Percentiles rank a stretch among this genome's conserved stretches.
phyloP scores from a whole-genome alignment of 2,888 invertebrate species.

The Galeruca laticollis region DNA sequence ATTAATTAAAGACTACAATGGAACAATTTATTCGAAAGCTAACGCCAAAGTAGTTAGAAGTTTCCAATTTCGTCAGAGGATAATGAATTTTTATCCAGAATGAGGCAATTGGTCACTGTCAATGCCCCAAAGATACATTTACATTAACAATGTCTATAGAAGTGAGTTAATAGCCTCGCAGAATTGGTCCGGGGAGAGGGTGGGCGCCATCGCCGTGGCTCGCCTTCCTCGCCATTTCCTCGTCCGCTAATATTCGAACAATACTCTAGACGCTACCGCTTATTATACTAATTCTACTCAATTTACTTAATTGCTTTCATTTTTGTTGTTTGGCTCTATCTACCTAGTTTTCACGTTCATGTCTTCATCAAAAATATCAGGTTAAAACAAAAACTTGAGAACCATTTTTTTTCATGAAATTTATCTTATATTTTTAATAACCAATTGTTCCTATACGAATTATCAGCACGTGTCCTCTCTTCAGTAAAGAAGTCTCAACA shows the following conservation, averaged over 20 bases:
- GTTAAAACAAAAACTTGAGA: too few relatives aligned
- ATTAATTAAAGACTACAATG: slow-evolving; percentile 61
- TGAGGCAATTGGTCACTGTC: slow-evolving; percentile 63
- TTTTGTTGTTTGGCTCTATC: slow-evolving; percentile 14
- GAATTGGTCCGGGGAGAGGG: slow-evolving; percentile 46
- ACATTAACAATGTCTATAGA: slow-evolving; percentile 63
- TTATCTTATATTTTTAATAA: too few relatives aligned
- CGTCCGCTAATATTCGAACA: slow-evolving; percentile 50
- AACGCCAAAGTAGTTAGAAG: slow-evolving; percentile 58
- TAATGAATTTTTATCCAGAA: slow-evolving; percentile 62
- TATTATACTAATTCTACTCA: slow-evolving; percentile 52
- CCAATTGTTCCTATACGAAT: too few relatives aligned
- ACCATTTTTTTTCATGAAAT: too few relatives aligned
- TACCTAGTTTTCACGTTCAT: not conserved
- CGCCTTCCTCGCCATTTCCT: slow-evolving; percentile 49
- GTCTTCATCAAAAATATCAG: not conserved
- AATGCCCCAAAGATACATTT: slow-evolving; percentile 64
- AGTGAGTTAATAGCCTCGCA: slow-evolving; percentile 59
- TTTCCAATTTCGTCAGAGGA: slow-evolving; percentile 61
- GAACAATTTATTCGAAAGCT: slow-evolving; percentile 54
- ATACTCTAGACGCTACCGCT: slow-evolving; percentile 49
- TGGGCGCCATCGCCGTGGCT: slow-evolving; percentile 33
- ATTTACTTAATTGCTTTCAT: slow-evolving; percentile 49
- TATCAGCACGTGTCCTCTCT: too few relatives aligned
- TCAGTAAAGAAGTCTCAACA: too few relatives aligned